phyloP scores from a whole-genome alignment of 2,113 vertebrate genomes.

The Sapajus apella region DNA sequence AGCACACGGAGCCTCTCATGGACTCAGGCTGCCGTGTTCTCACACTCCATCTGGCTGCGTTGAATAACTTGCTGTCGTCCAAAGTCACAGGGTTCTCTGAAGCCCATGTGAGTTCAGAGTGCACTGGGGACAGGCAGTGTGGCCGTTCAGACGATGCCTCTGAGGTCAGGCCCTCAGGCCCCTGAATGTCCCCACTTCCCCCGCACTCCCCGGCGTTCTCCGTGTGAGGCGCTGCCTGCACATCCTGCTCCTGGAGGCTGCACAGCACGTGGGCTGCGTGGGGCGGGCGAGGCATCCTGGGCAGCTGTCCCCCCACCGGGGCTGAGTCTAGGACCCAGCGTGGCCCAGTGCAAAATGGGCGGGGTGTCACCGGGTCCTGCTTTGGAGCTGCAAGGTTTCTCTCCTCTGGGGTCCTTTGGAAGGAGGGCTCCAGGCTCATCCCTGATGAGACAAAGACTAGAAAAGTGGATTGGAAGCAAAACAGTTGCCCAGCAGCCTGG shows the following conservation, averaged over 20 bases:
- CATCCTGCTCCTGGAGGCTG: too few relatives aligned
- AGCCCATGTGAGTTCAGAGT: neutral
- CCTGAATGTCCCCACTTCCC: accelerated
- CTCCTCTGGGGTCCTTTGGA: neutral
- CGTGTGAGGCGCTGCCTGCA: neutral
- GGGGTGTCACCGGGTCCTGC: neutral
- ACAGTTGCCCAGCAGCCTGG: neutral
- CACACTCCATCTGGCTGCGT: neutral
- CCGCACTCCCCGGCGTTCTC: neutral
- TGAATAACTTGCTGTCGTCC: neutral
- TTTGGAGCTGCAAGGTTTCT: neutral
- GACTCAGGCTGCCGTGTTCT: neutral
- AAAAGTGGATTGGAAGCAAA: neutral
- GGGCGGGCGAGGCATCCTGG: neutral
- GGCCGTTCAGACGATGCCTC: too few relatives aligned
- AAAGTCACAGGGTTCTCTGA: neutral
- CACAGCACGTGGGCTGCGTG: neutral
- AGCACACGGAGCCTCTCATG: neutral
- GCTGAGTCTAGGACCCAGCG: neutral
- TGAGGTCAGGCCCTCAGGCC: neutral
- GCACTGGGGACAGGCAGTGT: neutral
- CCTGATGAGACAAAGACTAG: neutral
- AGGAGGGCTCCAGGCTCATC: neutral
- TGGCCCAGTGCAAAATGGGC: neutral
- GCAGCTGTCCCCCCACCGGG: neutral